These are phyloP conservation scores for Echinarachnius parma DNA, from an alignment of 53 echinoderm and acorn worm species.

Conservation along the genomic window DNA sequence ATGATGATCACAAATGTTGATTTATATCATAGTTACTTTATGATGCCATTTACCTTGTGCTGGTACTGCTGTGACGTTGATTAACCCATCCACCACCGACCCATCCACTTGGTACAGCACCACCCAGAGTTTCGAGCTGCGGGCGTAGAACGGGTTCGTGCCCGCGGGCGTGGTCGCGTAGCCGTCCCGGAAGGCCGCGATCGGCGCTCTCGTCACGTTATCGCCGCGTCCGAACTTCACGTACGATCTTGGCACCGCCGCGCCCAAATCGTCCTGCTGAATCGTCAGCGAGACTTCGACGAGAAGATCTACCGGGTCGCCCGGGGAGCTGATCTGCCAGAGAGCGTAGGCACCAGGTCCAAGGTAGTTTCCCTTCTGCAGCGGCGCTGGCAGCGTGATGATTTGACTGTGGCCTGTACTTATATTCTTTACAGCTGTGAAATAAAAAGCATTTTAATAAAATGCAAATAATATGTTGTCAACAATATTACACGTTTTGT, in stretches of 20 bases:
- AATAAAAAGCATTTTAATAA: neutral
- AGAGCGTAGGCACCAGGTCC: constrained; percentile 11
- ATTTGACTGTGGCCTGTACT: neutral
- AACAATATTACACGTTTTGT: neutral
- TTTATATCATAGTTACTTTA: neutral
- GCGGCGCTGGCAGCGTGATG: neutral
- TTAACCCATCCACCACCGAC: constrained; percentile 1
- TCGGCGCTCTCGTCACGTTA: constrained; percentile 15
- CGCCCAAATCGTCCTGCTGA: neutral
- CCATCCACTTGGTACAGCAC: constrained; percentile 10
- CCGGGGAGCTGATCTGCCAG: constrained; percentile 23
- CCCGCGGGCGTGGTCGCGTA: neutral
- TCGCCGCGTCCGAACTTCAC: constrained; percentile 26
- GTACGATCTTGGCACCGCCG: constrained; percentile 5
- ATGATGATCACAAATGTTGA: too few species aligned
- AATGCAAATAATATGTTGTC: neutral
- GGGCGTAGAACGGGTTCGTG: constrained; percentile 25
- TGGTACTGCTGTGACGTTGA: constrained; percentile 8
- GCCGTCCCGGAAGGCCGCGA: neutral
- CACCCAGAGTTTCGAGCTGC: constrained; percentile 11
- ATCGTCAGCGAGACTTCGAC: constrained; percentile 6
- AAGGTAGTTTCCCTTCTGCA: neutral
- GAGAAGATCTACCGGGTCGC: constrained; percentile 8
- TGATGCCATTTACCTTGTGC: constrained; percentile 3
- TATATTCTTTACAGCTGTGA: constrained; percentile 15